Conservation (phyloP, 2,797 vertebrate genomes). For the Lepilemur septentrionalis region DNA sequence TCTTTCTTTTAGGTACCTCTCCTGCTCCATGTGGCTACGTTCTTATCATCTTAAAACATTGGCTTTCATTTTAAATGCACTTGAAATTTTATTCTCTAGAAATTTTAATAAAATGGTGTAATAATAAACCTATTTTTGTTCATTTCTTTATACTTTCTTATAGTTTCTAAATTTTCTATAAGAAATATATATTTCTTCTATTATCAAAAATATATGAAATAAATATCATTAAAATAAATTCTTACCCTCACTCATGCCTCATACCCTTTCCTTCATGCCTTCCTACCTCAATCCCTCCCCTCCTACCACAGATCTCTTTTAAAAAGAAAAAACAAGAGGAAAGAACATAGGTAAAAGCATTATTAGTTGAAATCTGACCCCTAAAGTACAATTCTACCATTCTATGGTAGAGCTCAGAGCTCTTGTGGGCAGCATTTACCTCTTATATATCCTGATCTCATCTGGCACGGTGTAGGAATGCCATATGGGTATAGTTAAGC, state of each 20-base stretch:
- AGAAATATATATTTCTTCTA: constrained; percentile 29
- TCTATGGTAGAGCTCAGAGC: not conserved
- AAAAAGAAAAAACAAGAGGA: constrained; percentile 16
- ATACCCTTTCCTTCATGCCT: not conserved
- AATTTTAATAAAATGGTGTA: not conserved
- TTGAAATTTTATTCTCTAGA: constrained; percentile 32
- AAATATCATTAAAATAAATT: constrained; percentile 39
- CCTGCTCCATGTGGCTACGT: not conserved
- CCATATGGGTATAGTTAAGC: not conserved
- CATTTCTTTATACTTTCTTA: constrained; percentile 16
- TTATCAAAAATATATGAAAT: not conserved
- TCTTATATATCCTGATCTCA: not conserved
- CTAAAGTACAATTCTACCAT: not conserved
- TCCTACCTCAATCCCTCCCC: not conserved
- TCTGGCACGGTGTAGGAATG: not conserved
- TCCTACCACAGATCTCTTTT: not conserved
- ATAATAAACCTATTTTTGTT: not conserved
- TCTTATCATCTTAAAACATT: not conserved
- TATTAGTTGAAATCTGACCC: not conserved
- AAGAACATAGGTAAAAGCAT: constrained; percentile 4
- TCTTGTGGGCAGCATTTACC: not conserved
- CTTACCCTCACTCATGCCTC: not conserved
- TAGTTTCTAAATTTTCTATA: constrained; percentile 20
- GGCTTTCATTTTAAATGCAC: constrained; percentile 37
- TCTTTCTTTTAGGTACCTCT: not conserved